These are phyloP conservation scores for Archilochus colubris DNA, from an alignment of 2,113 vertebrate species.

Conservation along the genomic window DNA sequence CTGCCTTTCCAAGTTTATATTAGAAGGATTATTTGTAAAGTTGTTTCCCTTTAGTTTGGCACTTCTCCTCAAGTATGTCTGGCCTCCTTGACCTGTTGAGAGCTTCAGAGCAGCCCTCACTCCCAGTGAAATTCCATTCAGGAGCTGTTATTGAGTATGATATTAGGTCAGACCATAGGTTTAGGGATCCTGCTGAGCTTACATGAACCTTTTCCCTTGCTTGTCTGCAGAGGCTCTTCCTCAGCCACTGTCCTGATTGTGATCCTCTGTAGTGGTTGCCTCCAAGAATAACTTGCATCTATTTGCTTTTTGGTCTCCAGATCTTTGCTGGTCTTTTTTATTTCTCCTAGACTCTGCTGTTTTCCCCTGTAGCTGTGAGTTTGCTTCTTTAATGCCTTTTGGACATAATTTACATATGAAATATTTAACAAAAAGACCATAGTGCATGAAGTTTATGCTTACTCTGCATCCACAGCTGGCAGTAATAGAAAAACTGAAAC, in stretches of 20 bases:
- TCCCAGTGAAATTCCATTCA: background rate
- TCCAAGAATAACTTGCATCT: background rate
- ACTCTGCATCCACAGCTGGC: conserved; percentile 37
- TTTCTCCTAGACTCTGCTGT: background rate
- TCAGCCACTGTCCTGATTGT: background rate
- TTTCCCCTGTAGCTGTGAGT: background rate
- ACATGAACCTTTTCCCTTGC: background rate
- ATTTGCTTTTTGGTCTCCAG: background rate
- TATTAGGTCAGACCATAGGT: background rate
- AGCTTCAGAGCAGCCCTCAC: background rate
- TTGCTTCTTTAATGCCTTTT: conserved; percentile 9
- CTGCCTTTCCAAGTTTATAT: background rate
- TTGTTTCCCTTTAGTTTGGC: background rate
- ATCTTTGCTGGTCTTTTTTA: background rate
- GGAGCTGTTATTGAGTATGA: background rate
- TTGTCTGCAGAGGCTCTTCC: background rate
- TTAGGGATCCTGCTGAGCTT: background rate
- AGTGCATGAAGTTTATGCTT: conserved; percentile 9
- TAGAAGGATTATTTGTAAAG: background rate
- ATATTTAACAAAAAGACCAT: background rate
- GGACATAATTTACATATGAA: background rate
- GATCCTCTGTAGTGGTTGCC: background rate
- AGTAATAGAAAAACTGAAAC: conserved; percentile 49
- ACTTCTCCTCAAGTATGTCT: background rate
- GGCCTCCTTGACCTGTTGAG: background rate